Base-by-base conservation (phyloP, 2,888 invertebrate genomes). In the Dasypogon diadema region DNA sequence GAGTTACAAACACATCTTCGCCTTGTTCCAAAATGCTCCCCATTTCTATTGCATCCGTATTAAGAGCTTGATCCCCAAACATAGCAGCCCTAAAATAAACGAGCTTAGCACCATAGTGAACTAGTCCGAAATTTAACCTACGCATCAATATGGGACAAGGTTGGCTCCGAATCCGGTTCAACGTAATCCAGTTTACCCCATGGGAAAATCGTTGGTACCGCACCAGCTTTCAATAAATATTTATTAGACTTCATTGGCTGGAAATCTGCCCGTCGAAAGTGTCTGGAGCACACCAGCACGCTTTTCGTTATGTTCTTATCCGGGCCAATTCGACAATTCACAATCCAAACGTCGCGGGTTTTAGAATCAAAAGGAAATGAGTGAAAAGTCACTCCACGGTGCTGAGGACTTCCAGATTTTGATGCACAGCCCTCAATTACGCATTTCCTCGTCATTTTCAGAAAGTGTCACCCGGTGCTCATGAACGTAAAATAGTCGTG, bases 221-320 rank as follows among this genome's bases (percentile, higher is more conserved):
- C 91, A 79, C 91, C 92, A 85, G 91, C 89, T 83, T 89, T 91
- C 65, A 93, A 85, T 83, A 92, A 86, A 83, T 92, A 92, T 87
- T 92, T 93, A 77, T 90, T 89, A 76, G 90, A 90, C 84, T 91
- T 90, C 81, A 90, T 90, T 79, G 88, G 88, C 85, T 92, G 89
- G 85, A 93, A 93, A 85, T 93, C 93, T 26, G 88, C 89, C 80
- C 91, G 89, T 80, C 91, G 87, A 84, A 93, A 93, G 85, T 93
- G 93, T 77, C 92, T 88, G 12, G 93, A 93, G 83, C 93, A 93
- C 34, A 93, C 91, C 83, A 91, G 90, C 60, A 89, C 88, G 76
- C 89, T 88, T 82, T 90, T 89, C 54, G 87, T 87, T 22, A 88
- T 88, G 79, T 88, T 88, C 77, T 88, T 88, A 77, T 88, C 88